Evolutionary conservation across 2,113 vertebrate genomes (phyloP), one percentile per base, ranked within the genome.

Genomic region (Heterocephalus glaber): DNA sequence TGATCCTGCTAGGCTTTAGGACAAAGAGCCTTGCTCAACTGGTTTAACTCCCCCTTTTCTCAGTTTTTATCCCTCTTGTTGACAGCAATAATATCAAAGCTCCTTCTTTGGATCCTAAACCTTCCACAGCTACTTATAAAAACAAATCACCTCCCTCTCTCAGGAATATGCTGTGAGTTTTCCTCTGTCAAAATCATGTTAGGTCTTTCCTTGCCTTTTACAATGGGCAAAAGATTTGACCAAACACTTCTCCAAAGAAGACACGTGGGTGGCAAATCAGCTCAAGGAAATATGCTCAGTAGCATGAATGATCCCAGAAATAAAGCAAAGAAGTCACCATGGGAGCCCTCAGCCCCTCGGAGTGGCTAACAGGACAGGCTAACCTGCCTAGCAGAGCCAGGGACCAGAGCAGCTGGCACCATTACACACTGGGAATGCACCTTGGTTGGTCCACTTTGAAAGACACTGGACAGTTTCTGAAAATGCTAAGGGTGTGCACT

Each of bases 81-180:
- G 70, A 58, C 0, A 92, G n/a, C 87, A 92, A 87, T 80, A 96
- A 52, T 41, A 22, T 4, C 54, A 65, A 72, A 90, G 68, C 14
- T 82, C 20, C 22, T 63, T 94, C 30, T 58, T 94, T 95, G 72
- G 1, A 60, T 89, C 52, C 65, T 92, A 58, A 66, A 76, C 84
- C 52, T 79, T 52, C 56, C 79, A 63, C 10, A 44, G 56, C 81
- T 65, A 49, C 60, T 68, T 61, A 17, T 54, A 19, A 68, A 44
- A 97, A 61, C 30, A 92, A 68, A 77, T 58, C 8, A 20, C 13
- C 38, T 83, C 89, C n/a, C 26, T 81, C 86, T 90, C 44, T 90
- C 2, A 81, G 20, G 44, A 89, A 76, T 28, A 49, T 54, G 26
- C n/a, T 6, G 5, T 19, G 7, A 35, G 54, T 74, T 93, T 88